Conservation (phyloP, 2,113 vertebrate species). For the Anoplopoma fimbria region DNA sequence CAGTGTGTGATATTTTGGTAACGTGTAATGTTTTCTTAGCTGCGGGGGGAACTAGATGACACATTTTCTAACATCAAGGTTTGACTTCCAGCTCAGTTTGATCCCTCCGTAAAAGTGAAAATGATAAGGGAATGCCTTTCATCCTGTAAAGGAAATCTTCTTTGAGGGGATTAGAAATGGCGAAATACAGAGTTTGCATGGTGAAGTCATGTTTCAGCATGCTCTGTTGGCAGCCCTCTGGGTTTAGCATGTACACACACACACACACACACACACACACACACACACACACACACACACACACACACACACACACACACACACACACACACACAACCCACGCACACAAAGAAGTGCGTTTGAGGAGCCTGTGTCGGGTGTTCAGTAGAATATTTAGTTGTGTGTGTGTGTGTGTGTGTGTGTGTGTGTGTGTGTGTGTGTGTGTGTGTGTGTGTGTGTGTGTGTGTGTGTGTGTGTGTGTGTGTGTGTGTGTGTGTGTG, state of each 20-base stretch:
- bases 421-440: neutral
- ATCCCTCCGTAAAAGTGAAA: slow-evolving; percentile 1
- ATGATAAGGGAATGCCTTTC: slow-evolving; percentile 6
- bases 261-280: neutral
- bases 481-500: neutral
- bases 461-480: neutral
- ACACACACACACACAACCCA: neutral
- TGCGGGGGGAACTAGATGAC: slow-evolving; percentile 1
- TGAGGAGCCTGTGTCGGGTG: slow-evolving; percentile 12
- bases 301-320: neutral
- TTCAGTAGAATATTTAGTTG: slow-evolving; percentile 37
- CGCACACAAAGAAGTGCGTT: slow-evolving; percentile 3
- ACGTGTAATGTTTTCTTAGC: slow-evolving; percentile 1
- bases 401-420: neutral
- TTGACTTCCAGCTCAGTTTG: neutral
- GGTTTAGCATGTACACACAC: slow-evolving; percentile 12
- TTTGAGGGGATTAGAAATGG: slow-evolving; percentile 19
- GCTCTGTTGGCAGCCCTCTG: slow-evolving; percentile 45
- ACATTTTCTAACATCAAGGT: neutral
- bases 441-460: neutral
- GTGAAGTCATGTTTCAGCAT: slow-evolving; percentile 54
- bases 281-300: neutral
- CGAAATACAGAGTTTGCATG: slow-evolving; percentile 5
- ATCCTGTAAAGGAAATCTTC: neutral
- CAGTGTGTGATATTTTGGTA: neutral